A percentile compares a stretch with the other conserved stretches of the same genome.
Conservation (phyloP, 2,797 vertebrate genomes). For the Mormyrus hasselquistii region DNA sequence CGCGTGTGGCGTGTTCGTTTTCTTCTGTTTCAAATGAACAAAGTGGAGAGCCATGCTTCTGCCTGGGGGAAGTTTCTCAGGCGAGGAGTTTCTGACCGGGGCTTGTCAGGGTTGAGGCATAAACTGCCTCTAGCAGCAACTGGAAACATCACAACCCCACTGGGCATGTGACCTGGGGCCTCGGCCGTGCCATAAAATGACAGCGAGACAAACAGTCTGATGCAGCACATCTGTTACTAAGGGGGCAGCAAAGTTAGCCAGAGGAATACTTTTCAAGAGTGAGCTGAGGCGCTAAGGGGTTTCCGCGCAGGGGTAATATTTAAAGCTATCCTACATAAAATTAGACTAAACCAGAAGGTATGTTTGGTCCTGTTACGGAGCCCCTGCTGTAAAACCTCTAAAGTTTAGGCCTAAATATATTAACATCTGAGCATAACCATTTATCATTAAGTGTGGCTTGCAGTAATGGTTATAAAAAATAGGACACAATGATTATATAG, state of each 20-base stretch:
- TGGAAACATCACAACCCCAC: not conserved
- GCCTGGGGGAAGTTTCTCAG: not conserved
- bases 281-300: not conserved
- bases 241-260: not conserved
- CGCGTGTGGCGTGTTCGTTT: not conserved
- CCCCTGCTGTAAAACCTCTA: not conserved
- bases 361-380: not conserved
- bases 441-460: conserved; percentile 31
- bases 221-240: not conserved
- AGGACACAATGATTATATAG: not conserved
- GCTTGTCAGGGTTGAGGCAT: not conserved
- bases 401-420: conserved; percentile 44
- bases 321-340: conserved; percentile 7
- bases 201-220: not conserved
- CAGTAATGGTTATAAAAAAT: not conserved
- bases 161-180: not conserved
- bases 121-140: not conserved
- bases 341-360: not conserved
- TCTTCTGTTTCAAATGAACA: not conserved
- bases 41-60: not conserved
- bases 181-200: not conserved
- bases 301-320: not conserved
- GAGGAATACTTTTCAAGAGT: not conserved
- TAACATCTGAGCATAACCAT: conserved; percentile 33
- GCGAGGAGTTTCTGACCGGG: not conserved